Percentiles rank a stretch among this genome's conserved stretches.
Evolutionary conservation across 1,140 invertebrate genomes (phyloP).

Genomic region (Bradysia coprophila): DNA sequence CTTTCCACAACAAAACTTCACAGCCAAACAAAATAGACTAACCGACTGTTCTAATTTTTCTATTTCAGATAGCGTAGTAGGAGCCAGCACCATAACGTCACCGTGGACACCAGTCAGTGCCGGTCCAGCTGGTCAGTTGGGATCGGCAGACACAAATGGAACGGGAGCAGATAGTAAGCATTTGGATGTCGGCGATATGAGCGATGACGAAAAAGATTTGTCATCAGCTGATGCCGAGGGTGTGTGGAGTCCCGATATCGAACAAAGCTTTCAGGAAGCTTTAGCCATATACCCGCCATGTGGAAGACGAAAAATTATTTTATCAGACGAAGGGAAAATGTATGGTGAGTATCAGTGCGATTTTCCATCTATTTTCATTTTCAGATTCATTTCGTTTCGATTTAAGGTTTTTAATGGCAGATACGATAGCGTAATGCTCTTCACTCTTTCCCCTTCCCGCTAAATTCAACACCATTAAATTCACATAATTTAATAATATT

Average conservation of each 20-base stretch:
- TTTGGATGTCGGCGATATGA: conserved; percentile 66
- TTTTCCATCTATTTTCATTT: not conserved
- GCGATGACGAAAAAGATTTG: conserved; percentile 74
- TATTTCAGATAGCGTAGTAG: conserved; percentile 47
- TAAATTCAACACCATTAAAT: too few relatives aligned
- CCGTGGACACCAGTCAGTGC: conserved; percentile 50
- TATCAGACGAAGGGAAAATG: conserved; percentile 99
- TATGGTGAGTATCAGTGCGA: conserved; percentile 80
- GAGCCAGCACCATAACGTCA: conserved; percentile 71
- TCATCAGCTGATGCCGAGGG: conserved; percentile 94
- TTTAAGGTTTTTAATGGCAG: too few relatives aligned
- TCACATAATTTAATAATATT: too few relatives aligned
- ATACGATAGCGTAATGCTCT: too few relatives aligned
- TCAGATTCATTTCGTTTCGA: too few relatives aligned
- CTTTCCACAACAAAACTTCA: too few relatives aligned
- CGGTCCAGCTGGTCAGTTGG: conserved; percentile 38
- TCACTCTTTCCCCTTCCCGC: too few relatives aligned
- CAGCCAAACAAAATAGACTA: too few relatives aligned
- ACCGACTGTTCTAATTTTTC: too few relatives aligned
- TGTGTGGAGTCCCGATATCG: conserved; percentile 99
- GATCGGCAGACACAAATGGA: conserved; percentile 49
- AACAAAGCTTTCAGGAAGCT: conserved; percentile 99
- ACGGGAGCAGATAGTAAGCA: conserved; percentile 63
- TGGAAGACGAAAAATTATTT: conserved; percentile 95
- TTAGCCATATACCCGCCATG: conserved; percentile 99